A percentile compares a stretch with the other conserved stretches of the same genome.
Evolutionary conservation across 2,888 invertebrate genomes (phyloP).

Genomic region (Pollenia amentaria): DNA sequence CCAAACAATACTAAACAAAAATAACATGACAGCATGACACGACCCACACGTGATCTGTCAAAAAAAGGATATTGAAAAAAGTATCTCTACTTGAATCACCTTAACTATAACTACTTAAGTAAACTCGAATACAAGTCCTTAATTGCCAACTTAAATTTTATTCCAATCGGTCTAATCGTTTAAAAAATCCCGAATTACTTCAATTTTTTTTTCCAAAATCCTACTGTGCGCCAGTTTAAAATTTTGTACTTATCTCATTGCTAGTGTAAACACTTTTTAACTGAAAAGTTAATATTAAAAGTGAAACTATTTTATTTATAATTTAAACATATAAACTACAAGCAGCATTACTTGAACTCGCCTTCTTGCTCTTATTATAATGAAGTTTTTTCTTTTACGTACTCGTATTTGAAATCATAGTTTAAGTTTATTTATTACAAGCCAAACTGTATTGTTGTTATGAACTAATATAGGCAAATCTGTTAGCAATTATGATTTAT

Average conservation of each 20-base stretch:
- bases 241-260: background rate
- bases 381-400: background rate
- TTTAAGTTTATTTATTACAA: conserved; percentile 10
- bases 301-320: conserved; percentile 55
- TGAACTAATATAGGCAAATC: conserved; percentile 69
- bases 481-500: conserved; percentile 75
- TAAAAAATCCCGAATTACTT: too few species aligned
- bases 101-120: too few species aligned
- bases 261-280: conserved; percentile 20
- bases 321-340: conserved; percentile 1
- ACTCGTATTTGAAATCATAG: background rate
- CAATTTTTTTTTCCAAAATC: too few species aligned
- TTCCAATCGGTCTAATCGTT: too few species aligned
- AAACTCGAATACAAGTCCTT: too few species aligned
- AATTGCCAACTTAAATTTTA: too few species aligned
- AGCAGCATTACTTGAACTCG: conserved; percentile 51
- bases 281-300: conserved; percentile 34
- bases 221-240: too few species aligned
- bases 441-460: conserved; percentile 30
- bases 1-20: too few species aligned
- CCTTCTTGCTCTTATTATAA: conserved; percentile 48
- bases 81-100: too few species aligned
- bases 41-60: too few species aligned
- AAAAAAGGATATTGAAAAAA: too few species aligned
- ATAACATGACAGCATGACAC: too few species aligned